phyloP scores from a whole-genome alignment of 1,140 invertebrate genomes.

The Drusus annulatus region DNA sequence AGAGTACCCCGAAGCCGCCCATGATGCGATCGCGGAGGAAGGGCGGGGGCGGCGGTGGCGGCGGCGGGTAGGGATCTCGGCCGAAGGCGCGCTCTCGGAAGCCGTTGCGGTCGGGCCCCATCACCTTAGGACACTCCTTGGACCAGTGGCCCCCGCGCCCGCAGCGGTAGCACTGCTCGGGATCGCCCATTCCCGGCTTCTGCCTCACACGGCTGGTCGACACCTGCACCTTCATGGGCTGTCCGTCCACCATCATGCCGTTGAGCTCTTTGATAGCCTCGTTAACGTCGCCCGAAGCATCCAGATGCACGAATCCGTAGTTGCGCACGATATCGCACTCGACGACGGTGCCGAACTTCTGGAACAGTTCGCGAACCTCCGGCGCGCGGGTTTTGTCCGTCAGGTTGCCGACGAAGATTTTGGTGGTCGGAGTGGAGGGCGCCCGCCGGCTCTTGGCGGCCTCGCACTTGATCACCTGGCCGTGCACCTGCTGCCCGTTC shows the following conservation, averaged over 20 bases:
- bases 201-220: conserved; percentile 93
- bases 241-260: conserved; percentile 86
- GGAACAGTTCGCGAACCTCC: conserved; percentile 88
- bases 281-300: conserved; percentile 86
- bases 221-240: conserved; percentile 91
- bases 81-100: conserved; percentile 88
- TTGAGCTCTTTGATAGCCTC: conserved; percentile 90
- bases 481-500: conserved; percentile 90
- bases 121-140: conserved; percentile 89
- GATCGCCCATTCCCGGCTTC: conserved; percentile 95
- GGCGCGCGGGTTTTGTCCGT: conserved; percentile 91
- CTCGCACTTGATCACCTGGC: conserved; percentile 92
- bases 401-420: conserved; percentile 92
- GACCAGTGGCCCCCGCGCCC: conserved; percentile 95
- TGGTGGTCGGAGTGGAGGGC: conserved; percentile 87
- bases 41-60: conserved; percentile 87
- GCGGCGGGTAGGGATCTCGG: conserved; percentile 83
- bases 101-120: conserved; percentile 83
- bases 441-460: conserved; percentile 89
- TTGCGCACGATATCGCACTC: conserved; percentile 94
- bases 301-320: conserved; percentile 93
- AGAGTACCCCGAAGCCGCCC: conserved; percentile 87
- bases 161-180: conserved; percentile 95
- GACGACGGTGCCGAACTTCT: conserved; percentile 90
- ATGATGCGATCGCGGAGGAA: conserved; percentile 90